Percentiles rank a stretch among this genome's conserved stretches.
Evolutionary conservation across 2,888 invertebrate genomes (phyloP).

Genomic region (Podabrus alpinus): DNA sequence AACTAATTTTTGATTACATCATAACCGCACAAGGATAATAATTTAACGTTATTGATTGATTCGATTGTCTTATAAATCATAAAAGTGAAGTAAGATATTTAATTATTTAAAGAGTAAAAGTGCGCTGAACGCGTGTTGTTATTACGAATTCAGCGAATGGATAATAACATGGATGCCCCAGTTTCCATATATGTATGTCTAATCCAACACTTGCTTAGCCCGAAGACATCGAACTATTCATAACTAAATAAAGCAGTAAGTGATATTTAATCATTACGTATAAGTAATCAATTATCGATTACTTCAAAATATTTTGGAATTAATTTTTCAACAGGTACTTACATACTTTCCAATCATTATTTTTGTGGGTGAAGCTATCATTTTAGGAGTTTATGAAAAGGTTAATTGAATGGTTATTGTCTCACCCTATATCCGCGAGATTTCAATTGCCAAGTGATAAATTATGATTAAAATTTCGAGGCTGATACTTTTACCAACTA

Average conservation of each 20-base stretch:
- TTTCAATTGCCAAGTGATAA: neutral
- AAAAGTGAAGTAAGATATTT: slow-evolving; percentile 28
- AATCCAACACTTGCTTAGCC: slow-evolving; percentile 32
- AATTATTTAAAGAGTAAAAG: slow-evolving; percentile 35
- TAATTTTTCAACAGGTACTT: neutral
- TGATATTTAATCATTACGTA: neutral
- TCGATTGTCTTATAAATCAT: slow-evolving; percentile 24
- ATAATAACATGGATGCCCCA: slow-evolving; percentile 34
- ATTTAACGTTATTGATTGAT: slow-evolving; percentile 9
- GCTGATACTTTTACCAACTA: neutral
- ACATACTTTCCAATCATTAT: neutral
- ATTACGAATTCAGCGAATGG: slow-evolving; percentile 29
- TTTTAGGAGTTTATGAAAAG: neutral
- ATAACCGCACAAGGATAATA: neutral
- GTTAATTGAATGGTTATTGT: neutral
- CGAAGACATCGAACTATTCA: slow-evolving; percentile 24
- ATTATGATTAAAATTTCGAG: neutral
- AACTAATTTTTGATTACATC: neutral
- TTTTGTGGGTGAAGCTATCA: neutral
- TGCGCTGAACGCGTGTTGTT: slow-evolving; percentile 24
- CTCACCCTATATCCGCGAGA: neutral
- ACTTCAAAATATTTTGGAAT: neutral
- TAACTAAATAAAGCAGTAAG: slow-evolving; percentile 12
- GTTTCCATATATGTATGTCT: slow-evolving; percentile 34
- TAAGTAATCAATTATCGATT: slow-evolving; percentile 3